A percentile compares a stretch with the other conserved stretches of the same genome.
These are phyloP conservation scores for Artemia sp. DNA, from an alignment of 2,888 invertebrate genomes.

Conservation along the genomic window DNA sequence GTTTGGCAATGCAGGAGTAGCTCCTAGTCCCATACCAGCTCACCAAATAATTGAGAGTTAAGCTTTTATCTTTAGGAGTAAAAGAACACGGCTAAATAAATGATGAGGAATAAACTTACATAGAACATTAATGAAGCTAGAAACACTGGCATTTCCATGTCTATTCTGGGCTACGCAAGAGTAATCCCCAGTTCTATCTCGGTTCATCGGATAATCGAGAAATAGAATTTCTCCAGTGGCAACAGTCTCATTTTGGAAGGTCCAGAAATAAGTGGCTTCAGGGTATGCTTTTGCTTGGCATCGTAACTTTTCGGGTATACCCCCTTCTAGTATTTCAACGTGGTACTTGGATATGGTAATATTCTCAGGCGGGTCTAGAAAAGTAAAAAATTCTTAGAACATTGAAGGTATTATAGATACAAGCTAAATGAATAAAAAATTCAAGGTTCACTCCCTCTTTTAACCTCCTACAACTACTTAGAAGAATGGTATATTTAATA, in stretches of 20 bases:
- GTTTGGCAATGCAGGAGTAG: no score
- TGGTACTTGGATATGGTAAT: constrained; percentile 46
- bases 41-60: no score
- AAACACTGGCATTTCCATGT: constrained; percentile 53
- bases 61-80: no score
- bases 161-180: constrained; percentile 47
- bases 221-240: constrained; percentile 40
- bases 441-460: not conserved
- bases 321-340: constrained; percentile 33
- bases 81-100: no score
- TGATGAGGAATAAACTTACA: constrained; percentile 45
- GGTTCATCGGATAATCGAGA: constrained; percentile 47
- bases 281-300: constrained; percentile 45
- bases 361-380: constrained; percentile 63
- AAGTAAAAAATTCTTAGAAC: not conserved
- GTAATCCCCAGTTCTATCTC: constrained; percentile 57
- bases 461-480: no score
- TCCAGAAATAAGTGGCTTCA: constrained; percentile 54
- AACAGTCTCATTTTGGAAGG: constrained; percentile 40
- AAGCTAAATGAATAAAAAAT: constrained; percentile 16
- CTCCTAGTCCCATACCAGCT: no score
- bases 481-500: no score
- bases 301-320: constrained; percentile 40
- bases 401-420: not conserved
- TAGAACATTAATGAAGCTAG: constrained; percentile 57